Evolutionary conservation across 2,888 invertebrate species (phyloP).

Genomic region (Cheilosia urbana): DNA sequence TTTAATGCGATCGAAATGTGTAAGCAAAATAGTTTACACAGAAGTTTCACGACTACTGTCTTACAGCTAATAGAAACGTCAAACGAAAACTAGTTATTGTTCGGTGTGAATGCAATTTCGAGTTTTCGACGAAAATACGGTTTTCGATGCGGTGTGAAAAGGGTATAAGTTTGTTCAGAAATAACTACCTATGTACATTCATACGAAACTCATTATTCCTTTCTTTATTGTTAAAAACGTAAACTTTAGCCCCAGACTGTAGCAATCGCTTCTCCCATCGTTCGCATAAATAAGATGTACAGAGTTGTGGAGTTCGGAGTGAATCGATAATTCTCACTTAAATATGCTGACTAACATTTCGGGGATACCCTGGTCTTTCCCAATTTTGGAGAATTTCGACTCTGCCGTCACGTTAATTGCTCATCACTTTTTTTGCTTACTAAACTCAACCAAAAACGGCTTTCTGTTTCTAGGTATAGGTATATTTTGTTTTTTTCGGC

Average conservation of each 20-base stretch:
- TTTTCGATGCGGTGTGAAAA: too few species aligned
- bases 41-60: too few species aligned
- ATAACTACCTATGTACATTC: too few species aligned
- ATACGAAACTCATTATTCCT: too few species aligned
- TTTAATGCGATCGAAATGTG: too few species aligned
- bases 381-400: slow-evolving; percentile 52
- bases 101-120: too few species aligned
- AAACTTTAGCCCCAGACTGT: slow-evolving; percentile 32
- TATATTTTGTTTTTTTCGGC: slow-evolving; percentile 23
- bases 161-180: too few species aligned
- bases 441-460: slow-evolving; percentile 31
- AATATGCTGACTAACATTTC: slow-evolving; percentile 53
- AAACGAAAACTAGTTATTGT: too few species aligned
- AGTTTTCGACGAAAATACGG: too few species aligned
- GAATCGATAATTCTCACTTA: slow-evolving; percentile 22
- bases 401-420: slow-evolving; percentile 19
- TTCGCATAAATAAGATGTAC: not conserved
- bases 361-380: slow-evolving; percentile 69
- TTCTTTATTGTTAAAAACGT: not conserved
- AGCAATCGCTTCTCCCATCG: not conserved
- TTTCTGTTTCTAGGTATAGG: not conserved
- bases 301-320: slow-evolving; percentile 40
- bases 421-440: slow-evolving; percentile 12
- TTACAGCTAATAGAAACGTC: too few species aligned
- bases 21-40: too few species aligned